Base-by-base conservation (phyloP, 2,797 vertebrate species). In the Sebastolobus alascanus region DNA sequence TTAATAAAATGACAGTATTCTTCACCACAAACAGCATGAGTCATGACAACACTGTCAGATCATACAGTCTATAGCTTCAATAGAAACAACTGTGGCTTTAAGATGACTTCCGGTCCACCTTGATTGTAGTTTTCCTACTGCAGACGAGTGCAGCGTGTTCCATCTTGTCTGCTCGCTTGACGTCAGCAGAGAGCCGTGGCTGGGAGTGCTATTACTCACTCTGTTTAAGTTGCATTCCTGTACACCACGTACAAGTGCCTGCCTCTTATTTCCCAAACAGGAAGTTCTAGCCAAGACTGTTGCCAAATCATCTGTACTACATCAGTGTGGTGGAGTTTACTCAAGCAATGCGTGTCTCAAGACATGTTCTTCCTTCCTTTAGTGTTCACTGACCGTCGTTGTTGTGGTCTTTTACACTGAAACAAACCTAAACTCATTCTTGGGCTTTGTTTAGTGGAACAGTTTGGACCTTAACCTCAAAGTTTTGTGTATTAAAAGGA, bases 191-290 rank as follows among this genome's bases (percentile, higher is more conserved):
- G 52, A 80, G 54, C 58, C 33, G 86, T 88, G 87, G 89, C 79
- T 89, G 84, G 93, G 93, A 95, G 94, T 91, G 92, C 93, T 91
- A 86, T 96, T 95, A 96, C 92, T 96, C 95, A 96, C 82, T 73
- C 67, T 71, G 86, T 87, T 83, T 80, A 82, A 89, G 83, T 84
- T 75, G 80, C 94, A 95, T 96, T 96, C 94, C 90, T 93, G 82
- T 87, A 89, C 86, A 89, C 61, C 80, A 64, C 86, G 92, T 94
- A 93, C 92, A 87, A 89, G 86, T 82, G 80, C 69, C 76, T 81
- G 79, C 87, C 82, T 88, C 83, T 58, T 55, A 68, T 90, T 94
- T 91, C 90, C 88, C 90, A 93, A 94, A 93, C 93, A 92, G 92
- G 93, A 94, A 93, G 93, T 86, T 52, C 80, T 35, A 56, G 85